Conservation (phyloP, 2,888 invertebrate species). For the Phragmatobia fuliginosa region DNA sequence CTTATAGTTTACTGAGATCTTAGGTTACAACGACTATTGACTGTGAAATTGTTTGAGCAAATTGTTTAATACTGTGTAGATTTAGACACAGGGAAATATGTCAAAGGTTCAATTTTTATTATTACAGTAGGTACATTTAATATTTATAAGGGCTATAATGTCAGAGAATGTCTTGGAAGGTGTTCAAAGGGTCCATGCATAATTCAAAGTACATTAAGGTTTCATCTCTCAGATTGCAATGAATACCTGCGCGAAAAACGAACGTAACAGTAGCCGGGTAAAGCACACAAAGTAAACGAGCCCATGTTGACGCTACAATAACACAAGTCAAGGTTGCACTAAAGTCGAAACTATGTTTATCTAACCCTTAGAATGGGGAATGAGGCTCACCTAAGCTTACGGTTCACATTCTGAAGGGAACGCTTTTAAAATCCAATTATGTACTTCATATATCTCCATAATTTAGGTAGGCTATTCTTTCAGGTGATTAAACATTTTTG, state of each 20-base stretch:
- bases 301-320: slow-evolving; percentile 26
- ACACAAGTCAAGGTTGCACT: slow-evolving; percentile 32
- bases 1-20: slow-evolving; percentile 22
- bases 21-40: slow-evolving; percentile 32
- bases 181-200: slow-evolving; percentile 52
- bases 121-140: too few relatives aligned
- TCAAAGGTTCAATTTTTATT: too few relatives aligned
- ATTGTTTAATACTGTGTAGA: not conserved
- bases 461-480: slow-evolving; percentile 37
- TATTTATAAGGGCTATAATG: too few relatives aligned
- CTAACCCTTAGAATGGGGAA: slow-evolving; percentile 44
- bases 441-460: slow-evolving; percentile 38
- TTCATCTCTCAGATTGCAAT: slow-evolving; percentile 49
- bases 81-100: not conserved
- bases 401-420: slow-evolving; percentile 29
- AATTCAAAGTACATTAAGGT: slow-evolving; percentile 57
- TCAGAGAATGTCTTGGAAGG: slow-evolving; percentile 38
- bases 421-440: slow-evolving; percentile 46
- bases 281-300: slow-evolving; percentile 5
- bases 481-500: slow-evolving; percentile 43
- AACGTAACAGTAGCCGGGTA: slow-evolving; percentile 28
- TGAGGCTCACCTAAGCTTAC: slow-evolving; percentile 38
- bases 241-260: slow-evolving; percentile 50
- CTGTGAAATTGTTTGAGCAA: not conserved
- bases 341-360: slow-evolving; percentile 50